Percentiles rank a stretch among this genome's conserved stretches.
Evolutionary conservation across 1,140 invertebrate genomes (phyloP).

Genomic region (Whitmania pigra): DNA sequence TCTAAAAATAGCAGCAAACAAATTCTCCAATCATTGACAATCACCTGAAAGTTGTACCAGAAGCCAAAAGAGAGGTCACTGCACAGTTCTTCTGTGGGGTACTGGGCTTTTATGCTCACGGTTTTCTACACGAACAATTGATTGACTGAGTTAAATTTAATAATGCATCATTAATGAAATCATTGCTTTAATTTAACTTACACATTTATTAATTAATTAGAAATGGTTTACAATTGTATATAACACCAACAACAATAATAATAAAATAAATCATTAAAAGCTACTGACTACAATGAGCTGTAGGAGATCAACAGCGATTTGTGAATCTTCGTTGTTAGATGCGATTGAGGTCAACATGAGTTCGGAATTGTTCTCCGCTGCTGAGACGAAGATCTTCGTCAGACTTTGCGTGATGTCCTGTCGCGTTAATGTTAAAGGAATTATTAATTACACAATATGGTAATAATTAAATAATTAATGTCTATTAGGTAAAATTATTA

Average conservation of each 20-base stretch:
- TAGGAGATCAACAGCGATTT: conserved; percentile 45
- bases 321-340: conserved; percentile 37
- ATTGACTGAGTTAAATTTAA: not conserved
- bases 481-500: too few relatives aligned
- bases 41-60: conserved; percentile 77
- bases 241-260: not conserved
- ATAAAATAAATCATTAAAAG: not conserved
- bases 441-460: too few relatives aligned
- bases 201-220: too few relatives aligned
- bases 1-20: too few relatives aligned
- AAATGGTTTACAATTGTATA: too few relatives aligned
- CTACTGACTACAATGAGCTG: conserved; percentile 49
- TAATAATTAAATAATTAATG: too few relatives aligned
- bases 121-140: conserved; percentile 46
- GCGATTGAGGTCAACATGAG: conserved; percentile 47
- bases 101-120: conserved; percentile 63
- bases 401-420: conserved; percentile 43
- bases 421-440: conserved; percentile 15
- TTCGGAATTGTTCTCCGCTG: conserved; percentile 55
- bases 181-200: too few relatives aligned
- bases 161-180: not conserved
- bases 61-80: conserved; percentile 72
- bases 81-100: conserved; percentile 67
- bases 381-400: conserved; percentile 51
- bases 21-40: not conserved